Evolutionary conservation across 2,113 vertebrate genomes (phyloP).

Genomic region (Pseudois nayaur): DNA sequence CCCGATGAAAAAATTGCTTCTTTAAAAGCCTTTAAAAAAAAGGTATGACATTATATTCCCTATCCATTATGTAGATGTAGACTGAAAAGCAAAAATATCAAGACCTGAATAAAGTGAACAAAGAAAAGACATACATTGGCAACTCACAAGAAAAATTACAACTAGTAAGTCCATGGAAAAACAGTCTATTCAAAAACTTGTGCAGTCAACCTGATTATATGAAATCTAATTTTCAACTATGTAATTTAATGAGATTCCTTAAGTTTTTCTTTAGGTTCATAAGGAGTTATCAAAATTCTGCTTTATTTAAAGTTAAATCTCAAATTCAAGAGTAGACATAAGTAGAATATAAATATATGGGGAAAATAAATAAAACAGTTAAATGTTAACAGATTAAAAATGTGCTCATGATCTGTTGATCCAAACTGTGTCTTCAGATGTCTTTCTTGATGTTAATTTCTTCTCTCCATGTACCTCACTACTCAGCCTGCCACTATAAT

Average conservation of each 20-base stretch:
- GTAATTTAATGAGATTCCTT: background rate
- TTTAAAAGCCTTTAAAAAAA: constrained; percentile 89
- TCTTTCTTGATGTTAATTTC: background rate
- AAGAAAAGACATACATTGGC: background rate
- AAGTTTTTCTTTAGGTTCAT: background rate
- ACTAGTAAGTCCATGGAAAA: background rate
- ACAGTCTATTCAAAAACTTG: background rate
- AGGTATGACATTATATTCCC: background rate
- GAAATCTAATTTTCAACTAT: constrained; percentile 24
- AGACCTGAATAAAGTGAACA: constrained; percentile 22
- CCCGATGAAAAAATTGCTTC: constrained; percentile 98
- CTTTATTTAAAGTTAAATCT: constrained; percentile 19
- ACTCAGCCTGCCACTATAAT: background rate
- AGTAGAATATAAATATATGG: background rate
- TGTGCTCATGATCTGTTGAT: background rate
- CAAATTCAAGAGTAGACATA: background rate
- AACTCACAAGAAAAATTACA: constrained; percentile 20
- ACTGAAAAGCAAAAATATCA: constrained; percentile 33
- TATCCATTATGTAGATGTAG: background rate
- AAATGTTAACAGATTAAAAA: constrained; percentile 17
- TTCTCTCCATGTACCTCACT: background rate
- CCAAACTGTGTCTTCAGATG: background rate
- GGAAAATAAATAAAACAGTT: background rate
- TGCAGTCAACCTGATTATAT: background rate
- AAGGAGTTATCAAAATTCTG: background rate